Conservation (phyloP, 2,113 vertebrate genomes). For the Gnathonemus echidnorhynchus region DNA sequence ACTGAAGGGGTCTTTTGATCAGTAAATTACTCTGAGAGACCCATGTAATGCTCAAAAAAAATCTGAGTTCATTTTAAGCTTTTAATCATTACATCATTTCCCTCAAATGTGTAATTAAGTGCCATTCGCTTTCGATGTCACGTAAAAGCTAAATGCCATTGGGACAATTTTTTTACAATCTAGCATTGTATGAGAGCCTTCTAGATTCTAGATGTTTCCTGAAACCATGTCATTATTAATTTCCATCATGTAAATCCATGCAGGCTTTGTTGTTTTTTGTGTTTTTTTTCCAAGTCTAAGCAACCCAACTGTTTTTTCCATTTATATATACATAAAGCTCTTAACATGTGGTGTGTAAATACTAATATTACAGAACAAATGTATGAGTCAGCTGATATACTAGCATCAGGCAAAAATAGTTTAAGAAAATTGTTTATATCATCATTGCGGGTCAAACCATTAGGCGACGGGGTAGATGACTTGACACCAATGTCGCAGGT, state of each 20-base stretch:
- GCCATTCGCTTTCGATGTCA: background rate
- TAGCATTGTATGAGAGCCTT: background rate
- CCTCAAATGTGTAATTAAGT: background rate
- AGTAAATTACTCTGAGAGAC: background rate
- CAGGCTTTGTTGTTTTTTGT: background rate
- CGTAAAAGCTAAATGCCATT: background rate
- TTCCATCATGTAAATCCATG: background rate
- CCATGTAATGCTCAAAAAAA: background rate
- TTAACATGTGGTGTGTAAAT: background rate
- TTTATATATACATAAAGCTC: background rate
- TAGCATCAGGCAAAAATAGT: background rate
- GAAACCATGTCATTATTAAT: background rate
- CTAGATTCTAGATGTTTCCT: background rate
- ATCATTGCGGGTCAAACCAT: background rate
- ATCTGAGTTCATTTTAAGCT: background rate
- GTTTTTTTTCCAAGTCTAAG: background rate
- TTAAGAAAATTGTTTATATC: background rate
- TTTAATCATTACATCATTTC: background rate
- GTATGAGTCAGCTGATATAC: background rate
- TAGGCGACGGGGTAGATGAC: background rate
- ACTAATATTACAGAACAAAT: background rate
- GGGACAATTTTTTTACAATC: background rate
- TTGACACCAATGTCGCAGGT: no score
- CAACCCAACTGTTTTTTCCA: background rate
- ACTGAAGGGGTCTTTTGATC: background rate